A percentile compares a stretch with the other conserved stretches of the same genome.
These are phyloP conservation scores for Chydorus sphaericus DNA, from an alignment of 2,888 invertebrate genomes.

Conservation along the genomic window DNA sequence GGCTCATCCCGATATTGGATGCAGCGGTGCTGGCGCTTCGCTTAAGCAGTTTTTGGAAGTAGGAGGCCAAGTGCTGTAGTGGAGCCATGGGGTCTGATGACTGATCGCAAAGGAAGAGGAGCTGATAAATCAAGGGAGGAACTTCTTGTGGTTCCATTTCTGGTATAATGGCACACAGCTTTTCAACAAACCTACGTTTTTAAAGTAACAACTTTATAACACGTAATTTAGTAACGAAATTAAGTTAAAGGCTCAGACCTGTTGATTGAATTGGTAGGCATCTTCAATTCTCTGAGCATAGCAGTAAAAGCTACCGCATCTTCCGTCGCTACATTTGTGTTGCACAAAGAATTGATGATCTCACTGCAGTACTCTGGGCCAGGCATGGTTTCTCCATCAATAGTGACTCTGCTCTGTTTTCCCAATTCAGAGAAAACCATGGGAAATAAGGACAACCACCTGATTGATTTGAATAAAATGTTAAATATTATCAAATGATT, in stretches of 20 bases:
- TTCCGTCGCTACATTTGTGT: neutral
- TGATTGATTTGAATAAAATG: neutral
- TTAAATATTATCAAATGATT: no score
- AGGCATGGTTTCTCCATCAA: neutral
- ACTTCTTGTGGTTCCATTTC: conserved; percentile 8
- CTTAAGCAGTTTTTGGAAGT: neutral
- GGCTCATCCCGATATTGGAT: neutral
- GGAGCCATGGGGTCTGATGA: neutral
- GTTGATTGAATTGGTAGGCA: neutral
- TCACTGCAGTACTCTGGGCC: neutral
- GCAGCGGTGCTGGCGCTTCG: neutral
- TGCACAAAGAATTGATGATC: neutral
- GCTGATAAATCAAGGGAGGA: conserved; percentile 9
- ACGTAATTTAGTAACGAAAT: neutral
- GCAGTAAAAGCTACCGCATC: conserved; percentile 9
- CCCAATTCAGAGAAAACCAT: neutral
- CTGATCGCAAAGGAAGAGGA: conserved; percentile 6
- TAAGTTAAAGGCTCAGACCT: neutral
- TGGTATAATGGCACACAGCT: conserved; percentile 2
- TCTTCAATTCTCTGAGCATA: neutral
- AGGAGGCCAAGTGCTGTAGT: neutral
- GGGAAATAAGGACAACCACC: conserved; percentile 4
- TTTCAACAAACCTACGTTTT: neutral
- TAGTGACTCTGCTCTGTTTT: neutral
- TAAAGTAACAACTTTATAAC: neutral